These are phyloP conservation scores for Hyles vespertilio DNA, from an alignment of 1,140 invertebrate species.

Conservation along the genomic window DNA sequence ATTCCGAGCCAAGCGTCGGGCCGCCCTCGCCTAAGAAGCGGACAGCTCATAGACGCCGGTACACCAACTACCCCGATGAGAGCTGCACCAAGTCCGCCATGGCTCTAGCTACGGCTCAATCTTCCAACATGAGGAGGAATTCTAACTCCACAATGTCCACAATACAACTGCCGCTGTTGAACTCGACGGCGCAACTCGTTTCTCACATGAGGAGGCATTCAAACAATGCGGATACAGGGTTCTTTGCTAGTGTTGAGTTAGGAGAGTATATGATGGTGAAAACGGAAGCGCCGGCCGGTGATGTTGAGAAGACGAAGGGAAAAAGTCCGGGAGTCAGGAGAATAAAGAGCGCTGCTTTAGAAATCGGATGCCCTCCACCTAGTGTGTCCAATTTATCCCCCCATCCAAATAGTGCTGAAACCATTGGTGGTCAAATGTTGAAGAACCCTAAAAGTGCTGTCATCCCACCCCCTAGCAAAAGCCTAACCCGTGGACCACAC, in stretches of 20 bases:
- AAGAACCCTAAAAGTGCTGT: constrained; percentile 78
- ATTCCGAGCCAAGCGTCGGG: constrained; percentile 66
- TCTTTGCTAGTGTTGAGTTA: constrained; percentile 74
- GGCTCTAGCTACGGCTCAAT: constrained; percentile 57
- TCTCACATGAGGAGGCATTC: constrained; percentile 78
- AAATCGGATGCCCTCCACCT: constrained; percentile 80
- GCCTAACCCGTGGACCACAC: constrained; percentile 80
- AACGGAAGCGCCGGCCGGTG: constrained; percentile 49
- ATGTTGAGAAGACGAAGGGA: constrained; percentile 58
- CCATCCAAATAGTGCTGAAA: constrained; percentile 82
- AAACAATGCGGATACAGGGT: constrained; percentile 78
- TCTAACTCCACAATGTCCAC: constrained; percentile 79
- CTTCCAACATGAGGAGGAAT: constrained; percentile 75
- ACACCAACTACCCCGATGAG: constrained; percentile 65
- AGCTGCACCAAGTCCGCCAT: constrained; percentile 70
- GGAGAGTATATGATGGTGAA: constrained; percentile 74
- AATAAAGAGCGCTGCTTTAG: constrained; percentile 81
- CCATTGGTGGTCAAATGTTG: constrained; percentile 78
- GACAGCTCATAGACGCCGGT: constrained; percentile 54
- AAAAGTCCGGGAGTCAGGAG: constrained; percentile 76
- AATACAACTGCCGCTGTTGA: constrained; percentile 73
- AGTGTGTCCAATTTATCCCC: constrained; percentile 78
- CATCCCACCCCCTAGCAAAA: constrained; percentile 80
- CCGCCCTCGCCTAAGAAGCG: constrained; percentile 68
- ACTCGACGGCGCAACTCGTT: constrained; percentile 68